These are phyloP conservation scores for Lepidurus couesii DNA, from an alignment of 1,140 invertebrate genomes.

Conservation along the genomic window DNA sequence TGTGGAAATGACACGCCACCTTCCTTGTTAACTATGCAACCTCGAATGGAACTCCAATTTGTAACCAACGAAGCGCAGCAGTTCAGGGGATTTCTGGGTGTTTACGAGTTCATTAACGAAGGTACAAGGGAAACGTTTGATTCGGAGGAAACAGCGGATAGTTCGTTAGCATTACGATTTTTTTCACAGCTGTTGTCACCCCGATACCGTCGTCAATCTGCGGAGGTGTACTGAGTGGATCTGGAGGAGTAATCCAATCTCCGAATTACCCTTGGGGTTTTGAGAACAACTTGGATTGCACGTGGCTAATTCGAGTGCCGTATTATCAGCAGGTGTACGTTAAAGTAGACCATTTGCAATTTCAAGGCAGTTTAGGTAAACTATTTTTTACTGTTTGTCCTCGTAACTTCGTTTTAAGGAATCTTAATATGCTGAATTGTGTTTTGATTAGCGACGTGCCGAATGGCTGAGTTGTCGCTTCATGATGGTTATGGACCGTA, in stretches of 20 bases:
- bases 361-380: slow-evolving; percentile 45
- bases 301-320: slow-evolving; percentile 47
- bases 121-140: slow-evolving; percentile 36
- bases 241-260: slow-evolving; percentile 4
- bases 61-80: slow-evolving; percentile 43
- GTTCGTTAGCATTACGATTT: background rate
- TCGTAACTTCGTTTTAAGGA: too few relatives aligned
- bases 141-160: background rate
- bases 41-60: slow-evolving; percentile 43
- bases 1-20: slow-evolving; percentile 34
- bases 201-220: background rate
- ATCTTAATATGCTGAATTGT: background rate
- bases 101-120: slow-evolving; percentile 45
- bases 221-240: background rate
- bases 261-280: slow-evolving; percentile 45
- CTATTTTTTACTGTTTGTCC: background rate
- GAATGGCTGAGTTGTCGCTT: slow-evolving; percentile 40
- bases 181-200: background rate
- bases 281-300: slow-evolving; percentile 44
- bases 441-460: slow-evolving; percentile 39
- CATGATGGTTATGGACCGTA: slow-evolving; percentile 42
- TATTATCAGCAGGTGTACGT: slow-evolving; percentile 45
- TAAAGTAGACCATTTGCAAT: slow-evolving; percentile 44
- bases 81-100: slow-evolving; percentile 41
- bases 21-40: slow-evolving; percentile 43